These are phyloP conservation scores for Sphaeramia orbicularis DNA, from an alignment of 2,797 vertebrate genomes.

Conservation along the genomic window DNA sequence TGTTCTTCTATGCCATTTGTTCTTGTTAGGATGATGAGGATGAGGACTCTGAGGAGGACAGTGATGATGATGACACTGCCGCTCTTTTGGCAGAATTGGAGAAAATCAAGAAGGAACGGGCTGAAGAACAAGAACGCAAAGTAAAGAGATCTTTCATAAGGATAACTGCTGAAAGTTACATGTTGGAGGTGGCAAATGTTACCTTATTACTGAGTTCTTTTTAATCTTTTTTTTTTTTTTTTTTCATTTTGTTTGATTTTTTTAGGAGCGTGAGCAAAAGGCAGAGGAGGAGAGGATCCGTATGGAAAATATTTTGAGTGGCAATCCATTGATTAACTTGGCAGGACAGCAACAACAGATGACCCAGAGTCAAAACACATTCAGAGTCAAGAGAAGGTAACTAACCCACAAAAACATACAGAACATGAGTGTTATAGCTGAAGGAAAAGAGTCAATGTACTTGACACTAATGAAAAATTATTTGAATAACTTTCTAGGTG, in stretches of 20 bases:
- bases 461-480: neutral
- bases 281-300: constrained; percentile 98
- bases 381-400: constrained; percentile 98
- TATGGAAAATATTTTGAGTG: constrained; percentile 98
- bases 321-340: constrained; percentile 95
- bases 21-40: constrained; percentile 90
- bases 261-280: constrained; percentile 96
- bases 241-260: constrained; percentile 15
- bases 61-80: constrained; percentile 96
- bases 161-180: neutral
- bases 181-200: constrained; percentile 3
- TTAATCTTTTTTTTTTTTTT: constrained; percentile 8
- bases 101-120: constrained; percentile 98
- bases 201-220: too few relatives aligned
- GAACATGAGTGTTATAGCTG: neutral
- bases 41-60: constrained; percentile 91
- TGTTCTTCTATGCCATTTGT: constrained; percentile 14
- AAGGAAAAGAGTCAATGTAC: neutral
- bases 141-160: constrained; percentile 74
- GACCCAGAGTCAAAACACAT: constrained; percentile 76
- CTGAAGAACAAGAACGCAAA: constrained; percentile 97
- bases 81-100: constrained; percentile 97
- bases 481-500: constrained; percentile 84
- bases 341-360: constrained; percentile 87
- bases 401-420: constrained; percentile 2